Conservation (phyloP, 2,888 invertebrate species). For the Laspeyria flexula region DNA sequence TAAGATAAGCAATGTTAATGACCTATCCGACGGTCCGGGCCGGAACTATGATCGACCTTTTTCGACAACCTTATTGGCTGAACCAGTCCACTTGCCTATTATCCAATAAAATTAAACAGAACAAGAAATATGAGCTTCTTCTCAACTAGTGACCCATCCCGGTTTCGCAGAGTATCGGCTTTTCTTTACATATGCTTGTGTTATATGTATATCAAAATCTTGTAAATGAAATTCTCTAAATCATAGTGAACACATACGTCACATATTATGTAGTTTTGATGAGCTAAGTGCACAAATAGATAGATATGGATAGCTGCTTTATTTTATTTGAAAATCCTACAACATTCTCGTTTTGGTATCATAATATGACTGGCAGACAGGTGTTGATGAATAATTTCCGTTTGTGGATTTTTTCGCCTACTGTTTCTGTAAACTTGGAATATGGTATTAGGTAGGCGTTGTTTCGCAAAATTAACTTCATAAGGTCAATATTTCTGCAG, state of each 20-base stretch:
- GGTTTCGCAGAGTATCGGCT: too few species aligned
- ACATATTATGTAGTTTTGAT: too few species aligned
- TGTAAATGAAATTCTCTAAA: too few species aligned
- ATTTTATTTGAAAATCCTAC: too few species aligned
- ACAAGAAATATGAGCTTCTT: constrained; percentile 14
- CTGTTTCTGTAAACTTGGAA: constrained; percentile 17
- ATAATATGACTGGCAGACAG: constrained; percentile 29
- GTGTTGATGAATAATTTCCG: constrained; percentile 31
- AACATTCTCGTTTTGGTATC: constrained; percentile 30
- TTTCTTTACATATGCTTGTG: too few species aligned
- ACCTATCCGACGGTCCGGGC: constrained; percentile 24
- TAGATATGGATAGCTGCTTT: too few species aligned
- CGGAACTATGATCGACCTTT: constrained; percentile 16
- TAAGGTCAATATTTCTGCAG: constrained; percentile 10
- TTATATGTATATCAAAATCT: too few species aligned
- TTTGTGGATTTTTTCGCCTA: constrained; percentile 24
- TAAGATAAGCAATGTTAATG: constrained; percentile 13
- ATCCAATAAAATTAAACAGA: constrained; percentile 23
- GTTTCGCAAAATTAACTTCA: constrained; percentile 22
- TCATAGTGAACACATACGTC: too few species aligned
- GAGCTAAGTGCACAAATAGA: too few species aligned
- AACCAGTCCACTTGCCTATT: constrained; percentile 9
- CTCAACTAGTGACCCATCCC: too few species aligned
- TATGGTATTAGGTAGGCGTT: constrained; percentile 4
- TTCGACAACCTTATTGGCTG: constrained; percentile 10